Conservation (phyloP, 1,140 invertebrate genomes). For the Antheraea pernyi region DNA sequence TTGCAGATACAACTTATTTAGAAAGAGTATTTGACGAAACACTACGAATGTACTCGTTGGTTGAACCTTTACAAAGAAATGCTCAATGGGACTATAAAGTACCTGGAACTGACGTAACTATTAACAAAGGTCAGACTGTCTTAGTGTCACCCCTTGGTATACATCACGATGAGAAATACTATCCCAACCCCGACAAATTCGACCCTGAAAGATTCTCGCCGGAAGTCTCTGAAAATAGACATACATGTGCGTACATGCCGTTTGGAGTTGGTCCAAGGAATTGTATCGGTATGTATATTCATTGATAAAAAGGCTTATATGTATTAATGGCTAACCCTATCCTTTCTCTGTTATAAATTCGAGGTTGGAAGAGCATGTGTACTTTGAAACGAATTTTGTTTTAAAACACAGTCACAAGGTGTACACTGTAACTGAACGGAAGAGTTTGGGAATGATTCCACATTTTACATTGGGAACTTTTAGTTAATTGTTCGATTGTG, state of each 20-base stretch:
- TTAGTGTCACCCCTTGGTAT: slow-evolving; percentile 31
- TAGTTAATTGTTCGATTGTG: too few species aligned
- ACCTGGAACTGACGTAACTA: slow-evolving; percentile 62
- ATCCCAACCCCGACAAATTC: slow-evolving; percentile 56
- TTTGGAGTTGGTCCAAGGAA: slow-evolving; percentile 51
- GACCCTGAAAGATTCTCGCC: slow-evolving; percentile 76
- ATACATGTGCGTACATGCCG: slow-evolving; percentile 21
- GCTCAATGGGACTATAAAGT: slow-evolving; percentile 78
- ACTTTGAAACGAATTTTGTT: too few species aligned
- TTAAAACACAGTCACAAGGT: too few species aligned
- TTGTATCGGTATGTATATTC: slow-evolving; percentile 73
- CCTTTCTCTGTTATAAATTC: too few species aligned
- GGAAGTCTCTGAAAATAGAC: slow-evolving; percentile 80
- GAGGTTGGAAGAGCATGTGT: too few species aligned
- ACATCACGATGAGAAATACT: slow-evolving; percentile 40
- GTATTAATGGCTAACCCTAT: too few species aligned
- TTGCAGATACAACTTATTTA: slow-evolving; percentile 73
- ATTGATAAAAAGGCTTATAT: too few species aligned
- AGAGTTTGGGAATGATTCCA: too few species aligned
- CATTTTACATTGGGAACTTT: too few species aligned
- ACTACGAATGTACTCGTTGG: slow-evolving; percentile 80
- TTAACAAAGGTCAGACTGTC: slow-evolving; percentile 63
- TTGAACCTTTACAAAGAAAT: slow-evolving; percentile 73
- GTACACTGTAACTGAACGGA: too few species aligned
- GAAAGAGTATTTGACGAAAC: slow-evolving; percentile 67